Evolutionary conservation across 2,113 vertebrate species (phyloP).

Genomic region (Nyctibius bracteatus): DNA sequence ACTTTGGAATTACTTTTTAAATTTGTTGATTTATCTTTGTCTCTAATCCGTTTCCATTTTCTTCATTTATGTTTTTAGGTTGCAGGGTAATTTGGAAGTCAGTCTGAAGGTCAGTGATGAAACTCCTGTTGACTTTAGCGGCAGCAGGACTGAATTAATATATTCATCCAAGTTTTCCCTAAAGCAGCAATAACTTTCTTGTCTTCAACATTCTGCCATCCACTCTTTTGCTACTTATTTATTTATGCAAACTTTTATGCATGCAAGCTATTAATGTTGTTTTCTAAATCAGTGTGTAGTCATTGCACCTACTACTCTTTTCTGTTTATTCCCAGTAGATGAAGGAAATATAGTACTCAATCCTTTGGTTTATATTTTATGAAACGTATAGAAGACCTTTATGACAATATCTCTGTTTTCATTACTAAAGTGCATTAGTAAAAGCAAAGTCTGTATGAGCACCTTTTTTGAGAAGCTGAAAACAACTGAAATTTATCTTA

Average conservation of each 20-base stretch:
- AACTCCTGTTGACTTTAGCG: not conserved
- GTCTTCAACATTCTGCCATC: not conserved
- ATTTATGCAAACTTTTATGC: not conserved
- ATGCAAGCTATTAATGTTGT: not conserved
- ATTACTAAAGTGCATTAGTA: conserved; percentile 62
- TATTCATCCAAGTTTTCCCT: not conserved
- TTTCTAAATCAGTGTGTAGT: not conserved
- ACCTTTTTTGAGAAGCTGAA: conserved; percentile 54
- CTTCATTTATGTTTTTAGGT: not conserved
- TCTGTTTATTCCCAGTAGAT: not conserved
- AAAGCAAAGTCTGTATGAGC: conserved; percentile 42
- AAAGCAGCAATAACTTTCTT: not conserved
- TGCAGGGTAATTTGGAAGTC: not conserved
- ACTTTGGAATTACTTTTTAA: not conserved
- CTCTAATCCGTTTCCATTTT: not conserved
- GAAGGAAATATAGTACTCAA: conserved; percentile 26
- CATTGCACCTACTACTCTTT: not conserved
- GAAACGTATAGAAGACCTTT: conserved; percentile 57
- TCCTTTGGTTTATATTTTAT: conserved; percentile 40
- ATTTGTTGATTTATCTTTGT: not conserved
- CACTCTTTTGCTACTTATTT: not conserved
- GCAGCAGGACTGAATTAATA: not conserved
- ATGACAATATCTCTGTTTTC: conserved; percentile 57
- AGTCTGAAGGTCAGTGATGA: not conserved
- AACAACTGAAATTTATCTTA: conserved; percentile 68